Evolutionary conservation across 2,888 invertebrate species (phyloP).

Genomic region (Tetramorium bicarinatum): DNA sequence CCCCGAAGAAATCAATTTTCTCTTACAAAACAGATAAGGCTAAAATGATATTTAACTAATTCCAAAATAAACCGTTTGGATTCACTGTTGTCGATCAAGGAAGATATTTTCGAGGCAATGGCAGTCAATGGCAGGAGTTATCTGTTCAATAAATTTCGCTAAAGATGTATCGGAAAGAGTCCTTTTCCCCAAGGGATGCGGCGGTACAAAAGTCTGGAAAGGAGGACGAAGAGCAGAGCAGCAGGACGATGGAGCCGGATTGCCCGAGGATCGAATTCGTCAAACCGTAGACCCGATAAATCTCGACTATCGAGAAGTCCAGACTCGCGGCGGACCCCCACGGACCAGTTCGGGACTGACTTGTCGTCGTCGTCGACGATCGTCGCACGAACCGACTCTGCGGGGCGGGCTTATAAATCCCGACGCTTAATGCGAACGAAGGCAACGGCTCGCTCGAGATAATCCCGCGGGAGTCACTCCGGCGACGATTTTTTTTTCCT

Average conservation of each 20-base stretch:
- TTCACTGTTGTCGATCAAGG: neutral
- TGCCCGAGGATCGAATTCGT: constrained; percentile 62
- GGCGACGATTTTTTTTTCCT: constrained; percentile 40
- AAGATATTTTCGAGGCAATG: constrained; percentile 36
- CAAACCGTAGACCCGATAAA: constrained; percentile 72
- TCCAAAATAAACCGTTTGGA: constrained; percentile 1
- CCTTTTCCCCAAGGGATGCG: constrained; percentile 33
- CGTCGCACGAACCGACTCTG: constrained; percentile 37
- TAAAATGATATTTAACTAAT: constrained; percentile 1
- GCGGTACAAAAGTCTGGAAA: constrained; percentile 44
- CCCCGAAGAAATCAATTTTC: neutral
- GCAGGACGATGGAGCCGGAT: constrained; percentile 50
- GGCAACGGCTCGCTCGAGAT: constrained; percentile 58
- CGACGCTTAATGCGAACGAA: constrained; percentile 64
- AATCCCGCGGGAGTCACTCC: constrained; percentile 61
- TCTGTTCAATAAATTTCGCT: constrained; percentile 53
- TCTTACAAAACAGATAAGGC: neutral
- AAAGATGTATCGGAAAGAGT: constrained; percentile 48
- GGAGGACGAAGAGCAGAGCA: constrained; percentile 15
- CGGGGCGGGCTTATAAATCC: constrained; percentile 65
- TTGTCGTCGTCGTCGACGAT: constrained; percentile 16
- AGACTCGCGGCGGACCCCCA: constrained; percentile 26
- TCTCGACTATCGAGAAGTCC: constrained; percentile 63
- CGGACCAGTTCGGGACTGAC: constrained; percentile 38
- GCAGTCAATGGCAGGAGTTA: constrained; percentile 42